Conservation (phyloP, 2,113 vertebrate species). For the Lepus americanus region DNA sequence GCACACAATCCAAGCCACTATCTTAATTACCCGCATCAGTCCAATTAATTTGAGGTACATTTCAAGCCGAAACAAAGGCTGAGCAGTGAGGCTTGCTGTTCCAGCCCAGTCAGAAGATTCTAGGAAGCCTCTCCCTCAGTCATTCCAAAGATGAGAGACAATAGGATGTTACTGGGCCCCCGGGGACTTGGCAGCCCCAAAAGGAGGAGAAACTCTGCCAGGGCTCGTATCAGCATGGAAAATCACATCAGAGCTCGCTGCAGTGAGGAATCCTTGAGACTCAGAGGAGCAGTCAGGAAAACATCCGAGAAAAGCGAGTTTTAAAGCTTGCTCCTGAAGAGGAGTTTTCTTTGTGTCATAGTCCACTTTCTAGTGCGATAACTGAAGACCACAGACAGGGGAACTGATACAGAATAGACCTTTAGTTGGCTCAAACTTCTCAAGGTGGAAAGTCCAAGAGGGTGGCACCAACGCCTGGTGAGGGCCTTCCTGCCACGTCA, state of each 20-base stretch:
- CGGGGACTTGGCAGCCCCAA: slow-evolving; percentile 66
- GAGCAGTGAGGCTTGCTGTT: slow-evolving; percentile 64
- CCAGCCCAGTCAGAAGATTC: slow-evolving; percentile 61
- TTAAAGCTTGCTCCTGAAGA: background rate
- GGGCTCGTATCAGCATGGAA: slow-evolving; percentile 58
- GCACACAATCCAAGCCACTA: slow-evolving; percentile 52
- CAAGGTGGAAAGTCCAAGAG: background rate
- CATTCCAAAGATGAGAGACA: slow-evolving; percentile 70
- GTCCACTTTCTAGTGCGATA: too few relatives aligned
- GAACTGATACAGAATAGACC: background rate
- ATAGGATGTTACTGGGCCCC: slow-evolving; percentile 66
- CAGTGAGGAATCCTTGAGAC: background rate
- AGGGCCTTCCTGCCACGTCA: background rate
- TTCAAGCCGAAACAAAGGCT: slow-evolving; percentile 81
- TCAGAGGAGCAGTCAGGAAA: background rate
- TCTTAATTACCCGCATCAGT: slow-evolving; percentile 73
- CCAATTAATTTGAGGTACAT: slow-evolving; percentile 79
- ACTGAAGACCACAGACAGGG: background rate
- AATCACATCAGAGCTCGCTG: slow-evolving; percentile 36
- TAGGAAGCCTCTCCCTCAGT: slow-evolving; percentile 66
- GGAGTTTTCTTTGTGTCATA: background rate
- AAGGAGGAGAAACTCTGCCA: background rate
- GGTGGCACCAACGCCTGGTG: background rate
- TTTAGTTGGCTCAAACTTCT: background rate
- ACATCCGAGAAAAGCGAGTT: background rate